These are phyloP conservation scores for Potamilus streckersoni DNA, from an alignment of 1,140 invertebrate genomes.

Conservation along the genomic window DNA sequence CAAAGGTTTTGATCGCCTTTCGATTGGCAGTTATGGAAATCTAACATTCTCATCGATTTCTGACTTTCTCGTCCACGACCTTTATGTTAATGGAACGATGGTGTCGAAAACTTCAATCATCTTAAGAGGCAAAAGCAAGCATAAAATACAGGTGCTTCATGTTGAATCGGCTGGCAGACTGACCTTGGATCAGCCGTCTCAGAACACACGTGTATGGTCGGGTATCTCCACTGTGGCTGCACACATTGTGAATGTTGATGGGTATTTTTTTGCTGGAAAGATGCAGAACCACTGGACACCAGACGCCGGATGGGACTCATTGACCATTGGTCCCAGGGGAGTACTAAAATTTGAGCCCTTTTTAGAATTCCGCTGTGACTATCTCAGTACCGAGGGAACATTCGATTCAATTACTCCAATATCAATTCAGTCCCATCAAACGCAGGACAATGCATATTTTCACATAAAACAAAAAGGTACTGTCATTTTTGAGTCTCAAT, in stretches of 20 bases:
- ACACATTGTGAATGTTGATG: conserved; percentile 36
- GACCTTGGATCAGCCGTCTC: conserved; percentile 41
- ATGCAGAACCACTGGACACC: conserved; percentile 32
- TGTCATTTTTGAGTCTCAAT: too few relatives aligned
- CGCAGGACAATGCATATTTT: too few relatives aligned
- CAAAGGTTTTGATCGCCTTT: conserved; percentile 33
- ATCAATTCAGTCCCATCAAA: too few relatives aligned
- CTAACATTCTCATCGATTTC: conserved; percentile 32
- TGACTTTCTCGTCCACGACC: conserved; percentile 25
- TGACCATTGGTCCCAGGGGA: conserved; percentile 30
- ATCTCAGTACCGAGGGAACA: conserved; percentile 31
- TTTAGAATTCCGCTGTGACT: conserved; percentile 26
- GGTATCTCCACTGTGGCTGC: conserved; percentile 36
- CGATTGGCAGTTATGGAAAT: conserved; percentile 21
- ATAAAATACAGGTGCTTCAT: conserved; percentile 32
- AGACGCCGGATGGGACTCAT: conserved; percentile 36
- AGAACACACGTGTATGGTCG: conserved; percentile 33
- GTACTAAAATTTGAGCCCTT: conserved; percentile 34
- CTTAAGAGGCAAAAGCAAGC: conserved; percentile 25
- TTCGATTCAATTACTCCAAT: conserved; percentile 33
- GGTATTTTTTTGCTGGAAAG: conserved; percentile 35
- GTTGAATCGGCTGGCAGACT: conserved; percentile 35
- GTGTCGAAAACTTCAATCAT: conserved; percentile 35
- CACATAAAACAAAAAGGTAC: too few relatives aligned
- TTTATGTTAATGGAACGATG: conserved; percentile 38